Conservation (phyloP, 2,113 vertebrate genomes). For the Pituophis catenifer region DNA sequence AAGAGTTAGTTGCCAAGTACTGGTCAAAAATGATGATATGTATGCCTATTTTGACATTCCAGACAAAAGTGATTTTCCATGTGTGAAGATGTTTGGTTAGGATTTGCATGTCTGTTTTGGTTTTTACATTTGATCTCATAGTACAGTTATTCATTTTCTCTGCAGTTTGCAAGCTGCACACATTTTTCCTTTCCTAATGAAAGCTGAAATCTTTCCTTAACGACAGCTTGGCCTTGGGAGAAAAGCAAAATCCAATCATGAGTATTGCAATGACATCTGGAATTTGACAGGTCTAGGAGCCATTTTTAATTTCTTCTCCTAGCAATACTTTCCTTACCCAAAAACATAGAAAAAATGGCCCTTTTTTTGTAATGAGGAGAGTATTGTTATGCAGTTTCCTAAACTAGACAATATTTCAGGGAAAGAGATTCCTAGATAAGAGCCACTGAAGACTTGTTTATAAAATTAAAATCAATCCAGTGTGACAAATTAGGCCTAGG, state of each 20-base stretch:
- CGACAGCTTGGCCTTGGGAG: neutral
- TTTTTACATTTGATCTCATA: neutral
- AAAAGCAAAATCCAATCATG: conserved; percentile 2
- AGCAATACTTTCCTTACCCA: neutral
- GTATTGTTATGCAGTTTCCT: neutral
- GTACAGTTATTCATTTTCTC: neutral
- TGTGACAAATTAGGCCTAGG: neutral
- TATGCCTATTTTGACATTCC: neutral
- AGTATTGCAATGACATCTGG: neutral
- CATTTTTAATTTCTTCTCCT: neutral
- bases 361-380: neutral
- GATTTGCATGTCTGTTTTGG: neutral
- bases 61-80: neutral
- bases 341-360: neutral
- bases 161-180: neutral
- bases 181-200: neutral
- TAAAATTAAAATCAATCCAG: neutral
- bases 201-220: neutral
- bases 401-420: neutral
- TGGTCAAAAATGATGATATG: neutral
- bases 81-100: neutral
- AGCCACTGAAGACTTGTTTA: neutral
- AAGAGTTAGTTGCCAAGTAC: neutral
- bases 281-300: neutral
- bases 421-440: neutral